Percentiles rank a stretch among this genome's conserved stretches.
These are phyloP conservation scores for Podotricha telesiphe DNA, from an alignment of 2,888 invertebrate genomes.

Conservation along the genomic window DNA sequence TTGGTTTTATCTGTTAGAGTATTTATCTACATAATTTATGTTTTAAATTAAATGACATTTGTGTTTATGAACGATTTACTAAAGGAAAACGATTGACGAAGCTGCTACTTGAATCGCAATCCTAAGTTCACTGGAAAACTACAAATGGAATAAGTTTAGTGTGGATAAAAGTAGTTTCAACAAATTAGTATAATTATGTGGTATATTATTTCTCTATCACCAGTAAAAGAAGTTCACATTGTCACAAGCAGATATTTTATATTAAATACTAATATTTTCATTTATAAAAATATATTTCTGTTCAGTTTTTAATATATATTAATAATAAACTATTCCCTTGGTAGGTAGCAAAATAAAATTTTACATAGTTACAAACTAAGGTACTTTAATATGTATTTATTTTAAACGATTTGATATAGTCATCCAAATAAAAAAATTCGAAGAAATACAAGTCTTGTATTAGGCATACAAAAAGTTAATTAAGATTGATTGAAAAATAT, in stretches of 20 bases:
- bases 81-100: neutral
- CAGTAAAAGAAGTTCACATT: neutral
- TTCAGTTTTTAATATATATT: neutral
- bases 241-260: no score
- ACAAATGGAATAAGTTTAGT: constrained; percentile 1
- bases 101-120: neutral
- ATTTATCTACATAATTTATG: neutral
- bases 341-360: no score
- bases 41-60: neutral
- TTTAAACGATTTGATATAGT: no score
- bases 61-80: neutral
- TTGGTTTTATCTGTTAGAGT: neutral
- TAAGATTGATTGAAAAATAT: no score
- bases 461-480: no score
- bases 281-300: neutral
- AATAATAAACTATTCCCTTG: no score
- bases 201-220: neutral
- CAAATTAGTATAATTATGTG: neutral
- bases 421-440: no score
- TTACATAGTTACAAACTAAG: no score
- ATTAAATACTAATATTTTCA: no score
- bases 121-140: neutral
- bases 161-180: neutral
- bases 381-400: no score
- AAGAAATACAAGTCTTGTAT: no score